These are phyloP conservation scores for Lerista edwardsae DNA, from an alignment of 2,797 vertebrate genomes.

Conservation along the genomic window DNA sequence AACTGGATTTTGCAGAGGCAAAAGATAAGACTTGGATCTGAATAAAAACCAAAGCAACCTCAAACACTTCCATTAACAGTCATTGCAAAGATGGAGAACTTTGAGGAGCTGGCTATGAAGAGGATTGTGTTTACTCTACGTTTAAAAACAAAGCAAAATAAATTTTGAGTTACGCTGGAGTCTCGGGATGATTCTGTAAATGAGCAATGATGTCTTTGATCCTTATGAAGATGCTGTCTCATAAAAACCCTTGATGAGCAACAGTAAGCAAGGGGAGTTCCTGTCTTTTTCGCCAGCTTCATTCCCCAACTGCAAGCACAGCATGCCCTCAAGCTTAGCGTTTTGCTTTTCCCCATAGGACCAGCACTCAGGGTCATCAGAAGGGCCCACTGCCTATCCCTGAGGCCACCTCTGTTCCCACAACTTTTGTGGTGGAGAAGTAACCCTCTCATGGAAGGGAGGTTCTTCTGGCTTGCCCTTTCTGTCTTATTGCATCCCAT, in stretches of 20 bases:
- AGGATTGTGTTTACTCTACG: not conserved
- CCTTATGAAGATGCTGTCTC: slow-evolving; percentile 47
- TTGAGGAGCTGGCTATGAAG: slow-evolving; percentile 42
- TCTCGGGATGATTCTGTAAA: not conserved
- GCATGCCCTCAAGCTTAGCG: not conserved
- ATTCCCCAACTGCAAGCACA: not conserved
- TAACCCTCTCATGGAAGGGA: too few relatives aligned
- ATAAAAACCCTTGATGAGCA: not conserved
- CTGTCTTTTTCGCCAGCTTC: not conserved
- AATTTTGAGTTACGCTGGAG: not conserved
- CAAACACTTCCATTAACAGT: not conserved
- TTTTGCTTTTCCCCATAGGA: not conserved
- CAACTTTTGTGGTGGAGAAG: too few relatives aligned
- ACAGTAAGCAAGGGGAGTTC: not conserved
- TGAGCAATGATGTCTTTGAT: slow-evolving; percentile 37
- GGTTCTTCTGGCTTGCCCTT: too few relatives aligned
- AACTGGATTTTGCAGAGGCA: not conserved
- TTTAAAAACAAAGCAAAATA: not conserved
- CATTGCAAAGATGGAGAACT: not conserved
- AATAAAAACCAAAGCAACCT: not conserved
- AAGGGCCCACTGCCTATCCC: too few relatives aligned
- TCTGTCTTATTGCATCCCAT: too few relatives aligned
- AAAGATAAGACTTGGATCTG: not conserved
- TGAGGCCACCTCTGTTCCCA: too few relatives aligned
- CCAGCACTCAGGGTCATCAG: too few relatives aligned